Base-by-base conservation (phyloP, 2,797 vertebrate species). In the Lutjanus argentimaculatus region DNA sequence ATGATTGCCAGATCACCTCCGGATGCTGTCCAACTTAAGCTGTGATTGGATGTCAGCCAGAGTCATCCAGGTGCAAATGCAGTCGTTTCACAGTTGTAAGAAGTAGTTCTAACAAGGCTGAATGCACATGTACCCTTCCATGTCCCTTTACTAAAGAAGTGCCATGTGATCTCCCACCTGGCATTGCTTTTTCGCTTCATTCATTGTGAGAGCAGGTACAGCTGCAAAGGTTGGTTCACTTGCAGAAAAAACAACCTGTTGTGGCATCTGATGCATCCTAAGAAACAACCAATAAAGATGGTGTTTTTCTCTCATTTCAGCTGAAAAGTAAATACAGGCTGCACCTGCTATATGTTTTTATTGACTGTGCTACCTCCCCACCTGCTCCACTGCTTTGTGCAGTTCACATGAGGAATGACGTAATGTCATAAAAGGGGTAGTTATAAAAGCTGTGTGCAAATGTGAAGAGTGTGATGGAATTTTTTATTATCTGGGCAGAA, bases 311-410 rank as follows among this genome's bases (percentile, higher is more conserved):
- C 55, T 82, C 36, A 63, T 82, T 77, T 73, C 46, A 71, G 51
- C 61, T 71, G 57, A 72, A 77, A 77, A 63, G 79, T 84, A 87
- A 88, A 68, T 16, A 74, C 58, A 72, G 59, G 14, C 67, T 77
- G 74, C 71, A 86, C 73, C 66, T 85, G 83, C 66, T 68, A 36
- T 61, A 58, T 76, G 67, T 62, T 83, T 88, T 79, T 79, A 85
- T 83, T 70, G 74, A 77, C 80, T 79, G 58, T 52, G 69, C 79
- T 48, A 17, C 30, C 15, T 70, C 8, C n/a, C 11, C 73, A 82
- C 79, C 78, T 77, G 82, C 83, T 86, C 69, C 11, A 3, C 70
- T 51, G 79, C 53, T 78, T 75, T 78, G 42, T 68, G 53, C 51
- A 72, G 59, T 21, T 75, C 42, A 48, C 58, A 67, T 69, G 42